phyloP scores from a whole-genome alignment of 2,113 vertebrate species.

The Corynorhinus townsendii region DNA sequence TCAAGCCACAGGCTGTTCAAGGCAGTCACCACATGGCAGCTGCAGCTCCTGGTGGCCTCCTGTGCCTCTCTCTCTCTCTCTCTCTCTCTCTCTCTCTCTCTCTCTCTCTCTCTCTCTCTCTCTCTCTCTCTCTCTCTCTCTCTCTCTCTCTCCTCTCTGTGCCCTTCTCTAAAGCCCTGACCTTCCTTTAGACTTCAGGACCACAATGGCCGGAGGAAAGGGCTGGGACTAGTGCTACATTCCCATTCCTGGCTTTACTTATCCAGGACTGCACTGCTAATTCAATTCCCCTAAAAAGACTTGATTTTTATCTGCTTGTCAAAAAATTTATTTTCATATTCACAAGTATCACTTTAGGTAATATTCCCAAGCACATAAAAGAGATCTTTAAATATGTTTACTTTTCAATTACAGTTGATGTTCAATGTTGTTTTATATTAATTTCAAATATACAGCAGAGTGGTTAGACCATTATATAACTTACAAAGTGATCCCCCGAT shows the following conservation, averaged over 20 bases:
- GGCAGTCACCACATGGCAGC: background rate
- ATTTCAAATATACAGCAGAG: background rate
- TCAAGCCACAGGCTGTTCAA: background rate
- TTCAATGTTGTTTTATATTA: background rate
- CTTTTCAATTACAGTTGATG: background rate
- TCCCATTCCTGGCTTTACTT: background rate
- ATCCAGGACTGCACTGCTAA: background rate
- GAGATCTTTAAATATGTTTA: background rate
- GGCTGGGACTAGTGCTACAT: background rate
- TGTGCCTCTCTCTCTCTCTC: background rate
- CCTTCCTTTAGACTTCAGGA: background rate
- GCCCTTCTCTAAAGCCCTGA: background rate
- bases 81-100: too few species aligned
- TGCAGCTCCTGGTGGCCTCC: background rate
- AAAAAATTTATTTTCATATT: slow-evolving; percentile 17
- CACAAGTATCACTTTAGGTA: slow-evolving; percentile 4
- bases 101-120: too few species aligned
- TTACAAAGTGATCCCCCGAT: background rate
- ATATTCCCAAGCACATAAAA: background rate
- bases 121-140: too few species aligned
- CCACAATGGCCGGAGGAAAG: background rate
- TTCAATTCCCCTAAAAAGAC: background rate
- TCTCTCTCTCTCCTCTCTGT: background rate
- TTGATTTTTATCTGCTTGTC: background rate
- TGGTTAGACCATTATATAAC: background rate